Evolutionary conservation across 2,113 vertebrate genomes (phyloP).

Genomic region (Pollachius pollachius): DNA sequence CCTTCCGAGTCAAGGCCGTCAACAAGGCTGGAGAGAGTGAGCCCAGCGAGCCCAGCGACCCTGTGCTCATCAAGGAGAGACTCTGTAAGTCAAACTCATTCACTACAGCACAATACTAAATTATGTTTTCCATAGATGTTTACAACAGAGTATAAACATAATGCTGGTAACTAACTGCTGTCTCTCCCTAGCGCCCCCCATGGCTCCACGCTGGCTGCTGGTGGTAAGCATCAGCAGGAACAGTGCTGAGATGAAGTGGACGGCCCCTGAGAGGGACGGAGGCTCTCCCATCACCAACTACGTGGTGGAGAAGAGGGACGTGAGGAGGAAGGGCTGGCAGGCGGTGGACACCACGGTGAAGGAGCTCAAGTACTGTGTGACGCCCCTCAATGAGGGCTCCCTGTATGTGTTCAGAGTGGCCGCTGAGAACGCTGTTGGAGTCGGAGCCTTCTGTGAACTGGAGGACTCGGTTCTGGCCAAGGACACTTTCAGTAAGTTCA

Average conservation of each 20-base stretch:
- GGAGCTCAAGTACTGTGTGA: constrained; percentile 88
- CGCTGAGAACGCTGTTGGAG: constrained; percentile 90
- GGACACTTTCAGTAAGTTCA: constrained; percentile 91
- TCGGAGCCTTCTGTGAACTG: constrained; percentile 93
- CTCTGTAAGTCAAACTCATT: constrained; percentile 82
- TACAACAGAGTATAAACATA: too few species aligned
- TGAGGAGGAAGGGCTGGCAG: constrained; percentile 94
- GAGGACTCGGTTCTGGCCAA: constrained; percentile 91
- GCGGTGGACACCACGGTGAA: constrained; percentile 95
- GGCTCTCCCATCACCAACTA: constrained; percentile 95
- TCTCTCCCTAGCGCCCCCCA: constrained; percentile 82
- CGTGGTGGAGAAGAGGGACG: constrained; percentile 93
- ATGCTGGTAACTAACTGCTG: too few species aligned
- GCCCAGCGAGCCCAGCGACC: constrained; percentile 94
- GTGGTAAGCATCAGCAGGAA: constrained; percentile 88
- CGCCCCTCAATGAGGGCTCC: constrained; percentile 89
- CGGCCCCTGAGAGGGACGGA: constrained; percentile 89
- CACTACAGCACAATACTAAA: neutral
- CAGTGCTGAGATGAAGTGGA: constrained; percentile 94
- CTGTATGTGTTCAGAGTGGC: constrained; percentile 96
- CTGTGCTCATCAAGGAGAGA: constrained; percentile 94
- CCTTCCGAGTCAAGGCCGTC: constrained; percentile 91
- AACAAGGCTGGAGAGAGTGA: constrained; percentile 95
- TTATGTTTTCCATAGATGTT: neutral
- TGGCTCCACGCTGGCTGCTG: constrained; percentile 90